phyloP scores from a whole-genome alignment of 1,140 invertebrate species.

The Drosophila kanapiae region DNA sequence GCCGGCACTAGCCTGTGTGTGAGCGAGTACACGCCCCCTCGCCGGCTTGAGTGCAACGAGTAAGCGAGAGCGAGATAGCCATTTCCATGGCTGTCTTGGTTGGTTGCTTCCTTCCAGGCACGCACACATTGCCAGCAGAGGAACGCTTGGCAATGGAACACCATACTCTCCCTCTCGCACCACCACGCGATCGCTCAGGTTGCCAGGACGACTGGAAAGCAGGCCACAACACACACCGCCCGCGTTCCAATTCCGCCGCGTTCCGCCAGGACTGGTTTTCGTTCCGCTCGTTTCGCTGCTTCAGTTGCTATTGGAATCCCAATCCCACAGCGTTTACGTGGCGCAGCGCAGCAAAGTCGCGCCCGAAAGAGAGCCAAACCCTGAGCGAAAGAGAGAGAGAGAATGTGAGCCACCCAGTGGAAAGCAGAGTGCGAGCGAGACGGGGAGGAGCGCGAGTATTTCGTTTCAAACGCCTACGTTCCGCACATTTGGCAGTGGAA shows the following conservation, averaged over 20 bases:
- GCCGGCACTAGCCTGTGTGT: slow-evolving; percentile 39
- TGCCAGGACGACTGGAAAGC: slow-evolving; percentile 79
- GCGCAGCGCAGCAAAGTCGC: slow-evolving; percentile 49
- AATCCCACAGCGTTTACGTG: slow-evolving; percentile 80
- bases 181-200: slow-evolving; percentile 55
- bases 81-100: slow-evolving; percentile 62
- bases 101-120: slow-evolving; percentile 62
- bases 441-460: slow-evolving; percentile 31
- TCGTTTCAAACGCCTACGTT: slow-evolving; percentile 59
- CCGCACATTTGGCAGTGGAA: slow-evolving; percentile 54
- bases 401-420: slow-evolving; percentile 2
- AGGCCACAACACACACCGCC: slow-evolving; percentile 35
- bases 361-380: slow-evolving; percentile 24
- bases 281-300: slow-evolving; percentile 53
- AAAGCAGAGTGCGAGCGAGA: slow-evolving; percentile 20
- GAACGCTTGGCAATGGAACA: slow-evolving; percentile 54
- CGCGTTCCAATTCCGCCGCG: slow-evolving; percentile 44
- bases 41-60: slow-evolving; percentile 28
- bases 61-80: slow-evolving; percentile 49
- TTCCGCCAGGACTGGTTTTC: slow-evolving; percentile 81
- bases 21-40: slow-evolving; percentile 58
- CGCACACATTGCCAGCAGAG: slow-evolving; percentile 31
- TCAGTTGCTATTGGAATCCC: slow-evolving; percentile 84
- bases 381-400: slow-evolving; percentile 6
- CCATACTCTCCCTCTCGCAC: slow-evolving; percentile 19